Conservation (phyloP, 2,113 vertebrate species). For the Microtus oregoni region DNA sequence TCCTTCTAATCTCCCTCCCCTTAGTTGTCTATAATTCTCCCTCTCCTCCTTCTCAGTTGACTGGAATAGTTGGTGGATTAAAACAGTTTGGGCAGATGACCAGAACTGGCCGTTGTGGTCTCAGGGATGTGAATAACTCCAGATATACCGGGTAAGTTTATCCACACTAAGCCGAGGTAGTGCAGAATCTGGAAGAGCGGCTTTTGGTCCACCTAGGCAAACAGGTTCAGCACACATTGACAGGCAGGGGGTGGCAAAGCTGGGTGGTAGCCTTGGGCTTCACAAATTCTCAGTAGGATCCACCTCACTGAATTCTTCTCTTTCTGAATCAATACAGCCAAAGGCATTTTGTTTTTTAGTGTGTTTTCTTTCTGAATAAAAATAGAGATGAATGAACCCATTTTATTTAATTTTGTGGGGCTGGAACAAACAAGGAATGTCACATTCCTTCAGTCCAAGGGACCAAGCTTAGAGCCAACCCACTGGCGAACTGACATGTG, state of each 20-base stretch:
- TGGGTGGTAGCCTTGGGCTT: background rate
- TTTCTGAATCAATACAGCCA: conserved; percentile 22
- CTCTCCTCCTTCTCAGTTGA: background rate
- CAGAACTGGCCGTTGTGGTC: background rate
- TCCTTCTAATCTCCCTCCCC: background rate
- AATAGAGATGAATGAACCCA: background rate
- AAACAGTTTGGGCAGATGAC: background rate
- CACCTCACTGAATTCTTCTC: background rate
- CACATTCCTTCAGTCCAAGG: background rate
- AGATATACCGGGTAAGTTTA: background rate
- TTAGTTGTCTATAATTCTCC: background rate
- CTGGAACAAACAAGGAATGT: background rate
- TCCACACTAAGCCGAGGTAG: background rate
- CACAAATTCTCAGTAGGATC: background rate
- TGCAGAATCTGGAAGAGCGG: background rate
- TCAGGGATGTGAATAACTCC: background rate
- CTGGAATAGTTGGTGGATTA: background rate
- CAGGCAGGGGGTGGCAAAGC: background rate
- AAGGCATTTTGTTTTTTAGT: background rate
- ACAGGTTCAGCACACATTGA: background rate
- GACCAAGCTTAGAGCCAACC: background rate
- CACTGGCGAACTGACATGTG: background rate
- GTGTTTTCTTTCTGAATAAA: conserved; percentile 44
- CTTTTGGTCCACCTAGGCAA: background rate
- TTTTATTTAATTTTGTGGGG: background rate